These are phyloP conservation scores for Sphinx pinastri DNA, from an alignment of 2,888 invertebrate genomes.

Conservation along the genomic window DNA sequence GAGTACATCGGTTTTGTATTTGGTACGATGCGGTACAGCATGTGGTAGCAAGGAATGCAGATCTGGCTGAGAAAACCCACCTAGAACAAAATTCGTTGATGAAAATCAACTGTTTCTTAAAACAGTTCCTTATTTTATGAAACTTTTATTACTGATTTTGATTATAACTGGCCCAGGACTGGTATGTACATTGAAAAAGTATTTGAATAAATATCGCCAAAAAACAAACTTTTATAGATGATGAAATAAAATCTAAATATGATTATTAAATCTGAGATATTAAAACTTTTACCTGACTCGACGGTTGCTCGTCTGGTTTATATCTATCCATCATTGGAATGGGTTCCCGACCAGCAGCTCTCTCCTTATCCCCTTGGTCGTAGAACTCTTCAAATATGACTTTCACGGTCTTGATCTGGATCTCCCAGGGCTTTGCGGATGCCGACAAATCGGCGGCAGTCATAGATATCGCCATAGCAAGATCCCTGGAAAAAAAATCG, in stretches of 20 bases:
- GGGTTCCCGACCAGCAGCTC: slow-evolving; percentile 86
- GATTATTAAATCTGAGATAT: too few species aligned
- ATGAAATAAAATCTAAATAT: too few species aligned
- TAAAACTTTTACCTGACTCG: slow-evolving; percentile 85
- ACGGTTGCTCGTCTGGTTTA: slow-evolving; percentile 89
- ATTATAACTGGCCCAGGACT: background rate
- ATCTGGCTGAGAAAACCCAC: slow-evolving; percentile 92
- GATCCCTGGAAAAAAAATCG: slow-evolving; percentile 62
- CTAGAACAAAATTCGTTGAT: slow-evolving; percentile 59
- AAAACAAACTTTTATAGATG: too few species aligned
- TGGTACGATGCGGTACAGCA: slow-evolving; percentile 87
- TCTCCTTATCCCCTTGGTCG: slow-evolving; percentile 90
- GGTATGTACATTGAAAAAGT: too few species aligned
- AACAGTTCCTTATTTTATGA: too few species aligned
- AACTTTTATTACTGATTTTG: background rate
- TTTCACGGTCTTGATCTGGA: slow-evolving; percentile 91
- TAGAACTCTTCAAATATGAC: slow-evolving; percentile 94
- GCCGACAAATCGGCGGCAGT: slow-evolving; percentile 93
- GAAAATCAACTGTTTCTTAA: background rate
- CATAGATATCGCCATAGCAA: slow-evolving; percentile 91
- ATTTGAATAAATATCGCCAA: background rate
- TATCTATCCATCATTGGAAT: slow-evolving; percentile 92
- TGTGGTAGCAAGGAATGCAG: slow-evolving; percentile 91
- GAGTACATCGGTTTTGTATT: slow-evolving; percentile 87
- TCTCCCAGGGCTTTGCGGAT: slow-evolving; percentile 92